These are phyloP conservation scores for Hypotaenidia philippensis DNA, from an alignment of 2,797 vertebrate species.

Conservation along the genomic window DNA sequence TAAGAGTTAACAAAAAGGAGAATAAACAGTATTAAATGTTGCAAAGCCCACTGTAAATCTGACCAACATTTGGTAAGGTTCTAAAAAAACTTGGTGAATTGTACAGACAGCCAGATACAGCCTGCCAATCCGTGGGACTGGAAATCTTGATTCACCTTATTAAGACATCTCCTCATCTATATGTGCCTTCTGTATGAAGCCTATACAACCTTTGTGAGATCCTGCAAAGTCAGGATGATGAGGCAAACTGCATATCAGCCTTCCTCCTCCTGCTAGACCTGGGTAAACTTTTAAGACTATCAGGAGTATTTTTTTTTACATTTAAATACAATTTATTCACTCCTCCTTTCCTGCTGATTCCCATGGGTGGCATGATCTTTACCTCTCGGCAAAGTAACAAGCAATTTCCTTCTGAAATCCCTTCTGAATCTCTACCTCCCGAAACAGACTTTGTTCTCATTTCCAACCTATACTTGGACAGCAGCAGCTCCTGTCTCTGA, in stretches of 20 bases:
- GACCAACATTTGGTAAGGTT: not conserved
- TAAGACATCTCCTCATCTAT: not conserved
- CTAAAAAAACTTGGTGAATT: not conserved
- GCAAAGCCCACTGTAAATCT: not conserved
- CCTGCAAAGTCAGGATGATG: not conserved
- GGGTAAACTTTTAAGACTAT: not conserved
- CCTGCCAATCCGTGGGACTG: not conserved
- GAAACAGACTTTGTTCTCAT: not conserved
- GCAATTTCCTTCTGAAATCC: not conserved
- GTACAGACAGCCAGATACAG: not conserved
- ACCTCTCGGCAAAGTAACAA: not conserved
- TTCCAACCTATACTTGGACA: not conserved
- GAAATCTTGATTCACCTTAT: not conserved
- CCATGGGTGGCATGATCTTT: not conserved
- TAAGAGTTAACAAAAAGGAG: not conserved
- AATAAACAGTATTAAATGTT: not conserved
- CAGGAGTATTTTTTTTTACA: not conserved
- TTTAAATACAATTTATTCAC: not conserved
- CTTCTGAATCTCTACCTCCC: not conserved
- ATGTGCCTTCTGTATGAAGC: not conserved
- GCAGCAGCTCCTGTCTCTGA: not conserved
- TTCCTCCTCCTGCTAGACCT: not conserved
- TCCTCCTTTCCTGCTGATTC: not conserved
- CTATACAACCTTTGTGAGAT: not conserved
- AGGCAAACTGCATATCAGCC: not conserved